These are phyloP conservation scores for Keiferia lycopersicella DNA, from an alignment of 2,888 invertebrate species.

Conservation along the genomic window DNA sequence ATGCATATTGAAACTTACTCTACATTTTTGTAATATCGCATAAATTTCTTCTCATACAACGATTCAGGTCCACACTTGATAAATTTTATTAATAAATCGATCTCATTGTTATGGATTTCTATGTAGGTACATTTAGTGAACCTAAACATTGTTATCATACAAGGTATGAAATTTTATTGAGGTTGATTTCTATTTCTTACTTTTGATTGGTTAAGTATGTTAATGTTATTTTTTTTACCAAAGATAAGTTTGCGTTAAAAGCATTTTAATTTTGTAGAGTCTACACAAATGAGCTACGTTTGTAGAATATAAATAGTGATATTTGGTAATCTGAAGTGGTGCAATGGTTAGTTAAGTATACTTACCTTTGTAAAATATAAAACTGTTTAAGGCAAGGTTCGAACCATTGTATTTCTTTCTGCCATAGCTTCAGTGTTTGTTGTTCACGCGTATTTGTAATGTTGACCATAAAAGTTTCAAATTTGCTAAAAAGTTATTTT, in stretches of 20 bases:
- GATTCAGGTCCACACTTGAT: constrained; percentile 63
- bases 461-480: constrained; percentile 31
- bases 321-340: constrained; percentile 69
- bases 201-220: constrained; percentile 53
- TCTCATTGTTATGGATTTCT: constrained; percentile 77
- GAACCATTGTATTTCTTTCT: constrained; percentile 40
- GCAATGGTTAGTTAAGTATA: constrained; percentile 71
- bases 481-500: constrained; percentile 35
- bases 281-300: constrained; percentile 48
- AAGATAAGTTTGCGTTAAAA: constrained; percentile 72
- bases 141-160: constrained; percentile 79
- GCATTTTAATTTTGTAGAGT: constrained; percentile 49
- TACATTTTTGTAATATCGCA: constrained; percentile 25
- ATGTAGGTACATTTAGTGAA: constrained; percentile 65
- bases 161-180: constrained; percentile 76
- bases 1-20: constrained; percentile 15
- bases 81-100: constrained; percentile 68
- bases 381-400: constrained; percentile 40
- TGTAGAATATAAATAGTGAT: constrained; percentile 52
- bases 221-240: constrained; percentile 66
- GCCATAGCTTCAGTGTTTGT: constrained; percentile 68
- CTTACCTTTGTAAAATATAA: constrained; percentile 51
- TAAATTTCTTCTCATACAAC: constrained; percentile 55
- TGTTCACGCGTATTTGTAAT: constrained; percentile 45
- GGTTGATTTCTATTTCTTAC: constrained; percentile 52